Base-by-base conservation (phyloP, 1,140 invertebrate genomes). In the Lysiphlebus fabarum region DNA sequence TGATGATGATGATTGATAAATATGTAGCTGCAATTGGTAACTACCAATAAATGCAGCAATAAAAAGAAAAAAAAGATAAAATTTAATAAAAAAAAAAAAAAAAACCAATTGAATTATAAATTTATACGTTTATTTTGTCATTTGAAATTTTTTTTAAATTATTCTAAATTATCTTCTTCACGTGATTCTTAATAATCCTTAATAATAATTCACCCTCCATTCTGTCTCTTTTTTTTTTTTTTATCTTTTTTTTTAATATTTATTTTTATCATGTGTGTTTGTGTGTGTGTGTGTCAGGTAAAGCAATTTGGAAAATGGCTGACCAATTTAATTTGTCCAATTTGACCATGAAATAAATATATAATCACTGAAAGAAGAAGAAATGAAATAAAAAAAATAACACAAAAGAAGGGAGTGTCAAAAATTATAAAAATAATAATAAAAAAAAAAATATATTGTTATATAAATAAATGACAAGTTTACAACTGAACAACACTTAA, bases 261-360 rank as follows among this genome's bases (percentile, higher is more conserved):
- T 68, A 62, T 54, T 66, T 59, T 65, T 56, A 12, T 53, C 34
- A 2, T 36, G 33, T 51, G 17, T n/a, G 49, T 38, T 11, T n/a
- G 49, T 37, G 49, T 26, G 49, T 36, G 7, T 40, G 12, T 62
- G 64, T 61, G 59, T 65, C 66, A 70, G 60, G 62, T 67, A 63
- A n/a, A 67, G 69, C 64, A 68, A 70, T 73, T 73, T 73, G 72
- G 70, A 73, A n/a, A 72, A 73, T 73, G 71, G 71, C 71, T 72
- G 68, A 65, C 36, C 69, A 14, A 62, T 64, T 59, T 57, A n/a
- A 64, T 65, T 53, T 61, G 58, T 43, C 56, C 38, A 56, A 59
- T 12, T 41, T 36, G 7, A 37, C 34, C 49, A 51, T 38, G n/a
- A n/a, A 51, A 6, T 17, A 7, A 9, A 9, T 6, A 40, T 6